Evolutionary conservation across 2,113 vertebrate species (phyloP).

Genomic region (Cathartes aura): DNA sequence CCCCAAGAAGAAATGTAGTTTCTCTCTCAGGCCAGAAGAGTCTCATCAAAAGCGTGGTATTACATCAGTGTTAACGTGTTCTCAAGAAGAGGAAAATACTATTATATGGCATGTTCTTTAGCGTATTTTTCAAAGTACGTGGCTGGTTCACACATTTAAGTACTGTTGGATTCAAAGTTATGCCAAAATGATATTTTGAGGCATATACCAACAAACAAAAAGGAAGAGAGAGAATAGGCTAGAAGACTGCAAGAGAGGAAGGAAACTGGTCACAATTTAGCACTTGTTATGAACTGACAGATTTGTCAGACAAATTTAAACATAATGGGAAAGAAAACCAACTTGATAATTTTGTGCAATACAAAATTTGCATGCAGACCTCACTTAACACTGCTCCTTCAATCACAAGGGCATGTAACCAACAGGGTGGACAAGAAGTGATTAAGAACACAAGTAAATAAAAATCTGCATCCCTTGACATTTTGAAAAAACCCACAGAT

Average conservation of each 20-base stretch:
- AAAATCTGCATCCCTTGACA: constrained; percentile 60
- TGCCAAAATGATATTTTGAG: neutral
- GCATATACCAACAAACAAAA: neutral
- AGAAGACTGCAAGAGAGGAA: neutral
- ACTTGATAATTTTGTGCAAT: neutral
- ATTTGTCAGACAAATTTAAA: neutral
- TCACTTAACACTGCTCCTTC: neutral
- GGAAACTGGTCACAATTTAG: neutral
- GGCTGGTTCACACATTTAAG: neutral
- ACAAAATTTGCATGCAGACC: neutral
- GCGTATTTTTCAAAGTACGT: neutral
- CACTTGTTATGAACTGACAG: neutral
- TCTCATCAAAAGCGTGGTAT: neutral
- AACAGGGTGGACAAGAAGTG: neutral
- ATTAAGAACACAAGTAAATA: constrained; percentile 11
- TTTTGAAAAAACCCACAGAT: constrained; percentile 36
- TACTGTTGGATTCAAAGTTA: neutral
- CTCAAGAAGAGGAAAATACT: neutral
- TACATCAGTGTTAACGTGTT: neutral
- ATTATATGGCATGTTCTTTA: neutral
- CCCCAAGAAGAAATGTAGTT: neutral
- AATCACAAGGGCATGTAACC: neutral
- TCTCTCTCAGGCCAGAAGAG: neutral
- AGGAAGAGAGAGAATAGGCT: neutral
- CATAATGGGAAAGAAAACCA: neutral